Evolutionary conservation across 1,140 invertebrate genomes (phyloP), one percentile per base, ranked within the genome.

Genomic region (Heliconius himera): DNA sequence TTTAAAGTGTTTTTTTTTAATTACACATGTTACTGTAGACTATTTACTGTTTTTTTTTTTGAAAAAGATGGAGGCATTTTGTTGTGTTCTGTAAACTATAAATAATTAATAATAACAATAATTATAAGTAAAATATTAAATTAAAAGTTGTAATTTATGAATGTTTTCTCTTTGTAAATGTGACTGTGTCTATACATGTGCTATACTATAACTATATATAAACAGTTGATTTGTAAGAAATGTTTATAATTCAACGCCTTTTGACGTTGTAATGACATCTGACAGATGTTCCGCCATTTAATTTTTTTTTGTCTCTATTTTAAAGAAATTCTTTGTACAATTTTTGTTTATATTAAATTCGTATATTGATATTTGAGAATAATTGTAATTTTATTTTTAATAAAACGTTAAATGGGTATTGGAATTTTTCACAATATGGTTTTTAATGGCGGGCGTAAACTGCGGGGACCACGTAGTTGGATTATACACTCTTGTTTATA

Each of bases 401-500:
- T 66, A 29, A 66, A 66, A 66, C 60, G 3, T 66, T 16, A 9
- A 66, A 66, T 66, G n/a, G 9, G 3, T 22, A n/a, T 29, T 66
- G 26, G 9, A 16, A 16, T 66, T 66, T 66, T 66, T 66, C 60
- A 70, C 60, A 76, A 38, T 72, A 33, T 76, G 70, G 22, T 11
- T 6, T 66, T 66, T 66, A 66, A 66, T 66, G 60, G 22, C 60
- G 60, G 60, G 60, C 16, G 13, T 66, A 5, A 11, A 26, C 60
- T 66, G 26, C n/a, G 75, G 78, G 78, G 78, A 80, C 78, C 78
- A 80, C 74, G 70, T 80, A 80, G 78, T 74, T 79, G 78, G 78
- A 74, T 72, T 70, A 60, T 75, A 79, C n/a, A 79, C 70, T 74
- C 41, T 76, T 76, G 16, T 18, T 66, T 66, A 66, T 66, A 26